Percentiles rank a stretch among this genome's conserved stretches.
Conservation (phyloP, 2,888 invertebrate species). For the Baccha elongata region DNA sequence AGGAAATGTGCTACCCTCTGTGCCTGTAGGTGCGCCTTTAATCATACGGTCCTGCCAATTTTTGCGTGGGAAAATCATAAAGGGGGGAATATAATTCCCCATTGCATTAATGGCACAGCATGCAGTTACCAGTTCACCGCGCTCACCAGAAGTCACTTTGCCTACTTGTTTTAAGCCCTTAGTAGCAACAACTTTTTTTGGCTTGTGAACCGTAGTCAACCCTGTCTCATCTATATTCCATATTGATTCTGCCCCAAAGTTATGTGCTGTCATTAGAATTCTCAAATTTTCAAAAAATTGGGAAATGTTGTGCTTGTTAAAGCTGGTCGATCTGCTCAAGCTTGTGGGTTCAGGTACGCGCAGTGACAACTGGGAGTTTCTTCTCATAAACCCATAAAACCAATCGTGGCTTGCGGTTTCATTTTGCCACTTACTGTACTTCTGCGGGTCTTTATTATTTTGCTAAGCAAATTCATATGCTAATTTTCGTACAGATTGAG, state of each 20-base stretch:
- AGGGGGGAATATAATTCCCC: too few species aligned
- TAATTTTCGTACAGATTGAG: slow-evolving; percentile 14
- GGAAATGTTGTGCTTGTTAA: slow-evolving; percentile 22
- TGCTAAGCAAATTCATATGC: slow-evolving; percentile 17
- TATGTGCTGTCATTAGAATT: slow-evolving; percentile 21
- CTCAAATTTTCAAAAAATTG: slow-evolving; percentile 34
- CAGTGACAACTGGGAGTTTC: slow-evolving; percentile 21
- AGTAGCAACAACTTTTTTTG: slow-evolving; percentile 4
- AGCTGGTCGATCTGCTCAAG: slow-evolving; percentile 25
- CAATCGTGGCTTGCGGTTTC: slow-evolving; percentile 2
- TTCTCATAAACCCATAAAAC: slow-evolving; percentile 17
- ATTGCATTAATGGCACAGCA: slow-evolving; percentile 3
- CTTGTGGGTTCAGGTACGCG: slow-evolving; percentile 26
- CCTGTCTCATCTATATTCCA: slow-evolving; percentile 6
- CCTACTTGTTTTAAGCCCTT: not conserved
- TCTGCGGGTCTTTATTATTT: slow-evolving; percentile 17
- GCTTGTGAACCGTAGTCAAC: not conserved
- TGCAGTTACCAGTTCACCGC: not conserved
- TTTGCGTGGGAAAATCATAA: too few species aligned
- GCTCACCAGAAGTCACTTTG: not conserved
- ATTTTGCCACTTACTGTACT: slow-evolving; percentile 11
- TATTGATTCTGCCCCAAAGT: not conserved
- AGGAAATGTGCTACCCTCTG: too few species aligned
- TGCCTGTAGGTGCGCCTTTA: too few species aligned
- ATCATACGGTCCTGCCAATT: too few species aligned